Conservation (phyloP, 2,888 invertebrate genomes). For the Cordylochernes scorpioides region DNA sequence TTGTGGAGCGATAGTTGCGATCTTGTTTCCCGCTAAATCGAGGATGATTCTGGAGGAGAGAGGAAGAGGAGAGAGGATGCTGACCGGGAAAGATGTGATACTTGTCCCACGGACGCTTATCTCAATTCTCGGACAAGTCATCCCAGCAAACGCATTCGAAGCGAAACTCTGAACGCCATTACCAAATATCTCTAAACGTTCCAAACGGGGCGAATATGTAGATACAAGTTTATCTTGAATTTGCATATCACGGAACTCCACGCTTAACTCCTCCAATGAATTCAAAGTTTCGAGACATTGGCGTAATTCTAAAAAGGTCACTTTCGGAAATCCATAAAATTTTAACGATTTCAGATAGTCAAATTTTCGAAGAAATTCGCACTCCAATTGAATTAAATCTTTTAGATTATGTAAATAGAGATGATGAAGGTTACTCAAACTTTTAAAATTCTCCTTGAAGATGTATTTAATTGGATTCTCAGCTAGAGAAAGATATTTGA, state of each 20-base stretch:
- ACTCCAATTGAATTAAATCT: slow-evolving; percentile 47
- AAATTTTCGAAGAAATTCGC: slow-evolving; percentile 44
- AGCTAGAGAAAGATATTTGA: slow-evolving; percentile 49
- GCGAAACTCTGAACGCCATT: slow-evolving; percentile 44
- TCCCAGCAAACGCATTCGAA: slow-evolving; percentile 52
- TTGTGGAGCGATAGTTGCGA: slow-evolving; percentile 46
- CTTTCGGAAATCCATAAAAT: slow-evolving; percentile 44
- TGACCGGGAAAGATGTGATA: slow-evolving; percentile 43
- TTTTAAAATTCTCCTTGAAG: slow-evolving; percentile 45
- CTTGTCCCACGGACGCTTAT: slow-evolving; percentile 57
- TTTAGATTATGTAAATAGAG: slow-evolving; percentile 38
- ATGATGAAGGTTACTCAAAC: slow-evolving; percentile 32
- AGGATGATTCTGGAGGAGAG: slow-evolving; percentile 50
- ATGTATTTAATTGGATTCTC: slow-evolving; percentile 50
- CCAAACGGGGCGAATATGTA: slow-evolving; percentile 45
- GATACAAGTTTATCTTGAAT: slow-evolving; percentile 42
- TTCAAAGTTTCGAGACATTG: slow-evolving; percentile 47
- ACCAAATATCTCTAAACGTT: slow-evolving; percentile 44
- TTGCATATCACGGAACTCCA: slow-evolving; percentile 57
- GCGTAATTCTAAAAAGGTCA: slow-evolving; percentile 45
- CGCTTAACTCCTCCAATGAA: slow-evolving; percentile 39
- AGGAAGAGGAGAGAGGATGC: slow-evolving; percentile 58
- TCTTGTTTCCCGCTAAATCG: slow-evolving; percentile 47
- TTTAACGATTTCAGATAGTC: slow-evolving; percentile 39
- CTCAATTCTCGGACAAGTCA: slow-evolving; percentile 33